Evolutionary conservation across 1,140 invertebrate genomes (phyloP).

Genomic region (Drosophila lini): DNA sequence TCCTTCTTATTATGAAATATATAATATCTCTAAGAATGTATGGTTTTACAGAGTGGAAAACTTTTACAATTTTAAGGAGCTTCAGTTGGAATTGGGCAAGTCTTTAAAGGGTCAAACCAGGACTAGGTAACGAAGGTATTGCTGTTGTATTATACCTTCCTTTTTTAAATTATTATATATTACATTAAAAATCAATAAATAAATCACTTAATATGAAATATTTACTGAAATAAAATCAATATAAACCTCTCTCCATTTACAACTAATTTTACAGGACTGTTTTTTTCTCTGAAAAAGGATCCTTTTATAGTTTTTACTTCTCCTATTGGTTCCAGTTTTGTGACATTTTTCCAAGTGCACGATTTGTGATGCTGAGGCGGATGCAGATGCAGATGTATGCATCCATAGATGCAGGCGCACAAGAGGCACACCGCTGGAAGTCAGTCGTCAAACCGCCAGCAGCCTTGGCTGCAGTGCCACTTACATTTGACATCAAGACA

Average conservation of each 20-base stretch:
- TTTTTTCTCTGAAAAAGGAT: too few species aligned
- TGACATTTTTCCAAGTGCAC: constrained; percentile 13
- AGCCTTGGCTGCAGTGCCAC: constrained; percentile 52
- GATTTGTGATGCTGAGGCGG: constrained; percentile 6
- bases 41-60: neutral
- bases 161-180: too few species aligned
- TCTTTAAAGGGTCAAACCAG: too few species aligned
- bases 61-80: neutral
- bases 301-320: neutral
- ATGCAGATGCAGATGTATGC: constrained; percentile 31
- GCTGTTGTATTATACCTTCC: too few species aligned
- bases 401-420: constrained; percentile 31
- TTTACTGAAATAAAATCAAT: too few species aligned
- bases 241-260: too few species aligned
- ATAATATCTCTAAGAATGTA: neutral
- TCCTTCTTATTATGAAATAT: constrained; percentile 11
- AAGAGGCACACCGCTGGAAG: constrained; percentile 20
- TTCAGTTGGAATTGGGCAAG: neutral
- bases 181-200: too few species aligned
- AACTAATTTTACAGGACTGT: too few species aligned
- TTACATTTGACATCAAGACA: constrained; percentile 56
- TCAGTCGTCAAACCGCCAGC: constrained; percentile 33
- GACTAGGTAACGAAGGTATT: too few species aligned
- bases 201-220: too few species aligned
- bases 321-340: neutral